Percentiles rank a stretch among this genome's conserved stretches.
These are phyloP conservation scores for Perognathus longimembris DNA, from an alignment of 2,113 vertebrate species.

Conservation along the genomic window DNA sequence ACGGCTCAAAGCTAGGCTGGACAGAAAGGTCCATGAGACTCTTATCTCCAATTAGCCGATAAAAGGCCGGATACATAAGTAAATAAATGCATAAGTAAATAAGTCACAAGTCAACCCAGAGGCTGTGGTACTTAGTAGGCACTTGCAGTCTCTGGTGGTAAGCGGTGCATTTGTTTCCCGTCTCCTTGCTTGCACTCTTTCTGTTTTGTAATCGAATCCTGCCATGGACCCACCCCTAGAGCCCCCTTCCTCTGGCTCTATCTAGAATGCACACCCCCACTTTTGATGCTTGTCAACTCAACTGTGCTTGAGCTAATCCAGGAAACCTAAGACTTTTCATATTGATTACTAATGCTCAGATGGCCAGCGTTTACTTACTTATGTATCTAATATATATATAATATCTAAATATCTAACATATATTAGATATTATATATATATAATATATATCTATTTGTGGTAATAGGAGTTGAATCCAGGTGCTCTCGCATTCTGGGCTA, in stretches of 20 bases:
- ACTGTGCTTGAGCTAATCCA: not conserved
- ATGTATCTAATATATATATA: not conserved
- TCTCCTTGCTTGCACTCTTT: not conserved
- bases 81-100: not conserved
- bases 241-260: not conserved
- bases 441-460: not conserved
- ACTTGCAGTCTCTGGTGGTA: too few relatives aligned
- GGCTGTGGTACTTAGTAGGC: not conserved
- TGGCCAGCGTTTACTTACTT: not conserved
- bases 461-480: not conserved
- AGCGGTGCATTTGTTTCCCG: not conserved
- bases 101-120: not conserved
- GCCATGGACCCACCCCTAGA: not conserved
- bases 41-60: too few relatives aligned
- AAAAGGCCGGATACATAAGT: too few relatives aligned
- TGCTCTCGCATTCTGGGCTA: not conserved
- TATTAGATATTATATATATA: too few relatives aligned
- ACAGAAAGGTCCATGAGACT: too few relatives aligned
- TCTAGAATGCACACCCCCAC: not conserved
- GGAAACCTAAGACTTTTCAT: not conserved
- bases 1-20: too few relatives aligned
- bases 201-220: not conserved
- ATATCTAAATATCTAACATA: too few relatives aligned
- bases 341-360: not conserved
- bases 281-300: not conserved